phyloP scores from a whole-genome alignment of 2,888 invertebrate species.

The Cephus rjabovi region DNA sequence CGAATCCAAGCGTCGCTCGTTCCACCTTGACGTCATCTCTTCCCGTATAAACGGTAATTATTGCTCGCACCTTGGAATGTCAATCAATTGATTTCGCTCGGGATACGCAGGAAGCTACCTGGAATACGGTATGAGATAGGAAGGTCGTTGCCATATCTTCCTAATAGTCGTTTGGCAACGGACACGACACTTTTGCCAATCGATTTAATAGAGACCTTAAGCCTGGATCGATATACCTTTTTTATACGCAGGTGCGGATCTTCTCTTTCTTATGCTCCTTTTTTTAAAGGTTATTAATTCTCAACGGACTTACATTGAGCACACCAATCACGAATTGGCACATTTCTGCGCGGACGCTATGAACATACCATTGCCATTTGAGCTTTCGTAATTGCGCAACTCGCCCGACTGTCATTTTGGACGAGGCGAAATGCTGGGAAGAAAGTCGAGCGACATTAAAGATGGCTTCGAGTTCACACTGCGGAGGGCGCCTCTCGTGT shows the following conservation, averaged over 20 bases:
- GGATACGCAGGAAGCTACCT: background rate
- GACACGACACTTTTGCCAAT: background rate
- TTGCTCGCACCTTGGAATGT: background rate
- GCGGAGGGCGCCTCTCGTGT: background rate
- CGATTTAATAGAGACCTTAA: background rate
- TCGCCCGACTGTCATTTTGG: background rate
- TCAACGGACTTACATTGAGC: background rate
- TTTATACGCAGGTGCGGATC: background rate
- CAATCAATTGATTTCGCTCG: background rate
- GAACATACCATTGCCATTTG: background rate
- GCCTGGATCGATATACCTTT: background rate
- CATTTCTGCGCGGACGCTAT: background rate
- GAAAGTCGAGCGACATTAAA: background rate
- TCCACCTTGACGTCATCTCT: constrained; percentile 10
- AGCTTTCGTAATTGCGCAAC: background rate
- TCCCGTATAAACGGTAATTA: constrained; percentile 4
- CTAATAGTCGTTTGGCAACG: background rate
- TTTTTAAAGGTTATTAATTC: background rate
- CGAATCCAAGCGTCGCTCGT: background rate
- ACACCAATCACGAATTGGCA: background rate
- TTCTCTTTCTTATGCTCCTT: background rate
- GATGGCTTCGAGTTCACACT: background rate
- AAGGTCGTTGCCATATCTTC: background rate
- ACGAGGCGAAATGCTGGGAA: background rate
- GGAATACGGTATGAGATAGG: background rate